Conservation (phyloP, 2,797 vertebrate species). For the Petrocephalus schoutedeni region DNA sequence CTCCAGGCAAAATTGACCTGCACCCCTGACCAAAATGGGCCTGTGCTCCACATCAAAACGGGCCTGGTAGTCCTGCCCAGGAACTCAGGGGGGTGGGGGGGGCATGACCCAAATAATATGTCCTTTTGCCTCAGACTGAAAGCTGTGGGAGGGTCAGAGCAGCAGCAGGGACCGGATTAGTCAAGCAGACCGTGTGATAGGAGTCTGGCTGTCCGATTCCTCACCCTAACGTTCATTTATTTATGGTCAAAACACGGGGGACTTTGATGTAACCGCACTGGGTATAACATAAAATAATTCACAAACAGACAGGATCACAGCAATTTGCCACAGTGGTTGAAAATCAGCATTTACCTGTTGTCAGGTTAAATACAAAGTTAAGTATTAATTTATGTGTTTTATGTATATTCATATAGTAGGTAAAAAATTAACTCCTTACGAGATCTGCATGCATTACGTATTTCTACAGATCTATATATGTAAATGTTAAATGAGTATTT, state of each 20-base stretch:
- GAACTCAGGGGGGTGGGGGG: constrained; percentile 18
- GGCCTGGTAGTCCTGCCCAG: constrained; percentile 1
- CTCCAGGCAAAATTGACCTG: constrained; percentile 33
- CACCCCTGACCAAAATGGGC: not conserved
- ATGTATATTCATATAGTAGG: not conserved
- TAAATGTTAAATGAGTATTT: not conserved
- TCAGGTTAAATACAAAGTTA: not conserved
- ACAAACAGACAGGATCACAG: not conserved
- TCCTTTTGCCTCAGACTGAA: constrained; percentile 22
- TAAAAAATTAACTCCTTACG: not conserved
- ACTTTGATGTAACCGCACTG: not conserved
- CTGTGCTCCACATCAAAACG: constrained; percentile 32
- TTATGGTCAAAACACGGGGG: not conserved
- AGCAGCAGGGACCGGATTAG: not conserved
- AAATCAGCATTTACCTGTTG: not conserved
- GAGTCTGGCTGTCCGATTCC: not conserved
- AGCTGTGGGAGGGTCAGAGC: not conserved
- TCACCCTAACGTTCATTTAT: not conserved
- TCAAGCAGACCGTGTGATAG: not conserved
- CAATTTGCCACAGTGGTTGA: not conserved
- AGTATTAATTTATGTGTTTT: not conserved
- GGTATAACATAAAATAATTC: not conserved
- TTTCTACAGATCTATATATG: not conserved
- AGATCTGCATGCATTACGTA: not conserved
- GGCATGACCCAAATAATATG: constrained; percentile 32